phyloP scores from a whole-genome alignment of 2,797 vertebrate species.

The Pseudochaenichthys georgianus region DNA sequence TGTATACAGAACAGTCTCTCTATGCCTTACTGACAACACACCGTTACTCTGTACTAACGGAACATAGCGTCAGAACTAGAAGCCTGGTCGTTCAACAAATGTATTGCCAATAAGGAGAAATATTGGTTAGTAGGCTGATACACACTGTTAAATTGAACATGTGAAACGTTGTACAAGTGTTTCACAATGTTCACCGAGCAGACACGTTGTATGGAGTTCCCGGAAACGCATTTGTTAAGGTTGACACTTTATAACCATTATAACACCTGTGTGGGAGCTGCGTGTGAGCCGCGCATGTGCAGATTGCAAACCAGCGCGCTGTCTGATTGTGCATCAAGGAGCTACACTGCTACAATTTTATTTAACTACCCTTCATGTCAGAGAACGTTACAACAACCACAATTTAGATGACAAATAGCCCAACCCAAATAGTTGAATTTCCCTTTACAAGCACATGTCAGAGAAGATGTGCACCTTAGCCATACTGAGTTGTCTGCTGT shows the following conservation, averaged over 20 bases:
- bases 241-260: background rate
- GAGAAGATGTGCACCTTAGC: background rate
- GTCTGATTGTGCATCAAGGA: background rate
- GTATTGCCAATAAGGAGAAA: background rate
- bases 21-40: background rate
- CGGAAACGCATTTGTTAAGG: background rate
- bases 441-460: background rate
- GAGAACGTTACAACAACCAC: background rate
- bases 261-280: background rate
- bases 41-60: background rate
- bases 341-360: background rate
- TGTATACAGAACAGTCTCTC: background rate
- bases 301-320: no score
- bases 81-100: background rate
- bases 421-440: background rate
- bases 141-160: no score
- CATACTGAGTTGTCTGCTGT: background rate
- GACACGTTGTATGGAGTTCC: background rate
- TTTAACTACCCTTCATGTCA: background rate
- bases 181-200: no score
- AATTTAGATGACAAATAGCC: background rate
- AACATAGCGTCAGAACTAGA: background rate
- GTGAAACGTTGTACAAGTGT: background rate
- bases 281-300: no score
- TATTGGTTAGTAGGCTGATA: background rate